These are phyloP conservation scores for Mimumesa dahlbomi DNA, from an alignment of 2,888 invertebrate species.

Conservation along the genomic window DNA sequence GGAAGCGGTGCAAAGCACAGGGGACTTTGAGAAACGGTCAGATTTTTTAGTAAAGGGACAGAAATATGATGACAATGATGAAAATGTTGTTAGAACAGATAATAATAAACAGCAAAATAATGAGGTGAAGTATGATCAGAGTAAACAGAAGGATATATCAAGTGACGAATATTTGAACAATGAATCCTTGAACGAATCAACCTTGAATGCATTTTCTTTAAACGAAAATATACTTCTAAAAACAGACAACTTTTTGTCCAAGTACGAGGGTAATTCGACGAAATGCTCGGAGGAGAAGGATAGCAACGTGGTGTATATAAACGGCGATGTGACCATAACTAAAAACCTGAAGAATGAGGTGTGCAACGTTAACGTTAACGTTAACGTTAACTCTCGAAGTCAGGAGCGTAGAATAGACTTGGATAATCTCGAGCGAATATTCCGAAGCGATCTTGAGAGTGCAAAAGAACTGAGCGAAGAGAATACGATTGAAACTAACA, in stretches of 20 bases:
- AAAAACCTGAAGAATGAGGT: constrained; percentile 69
- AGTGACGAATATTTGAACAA: constrained; percentile 56
- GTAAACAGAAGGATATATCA: constrained; percentile 42
- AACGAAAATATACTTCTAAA: constrained; percentile 70
- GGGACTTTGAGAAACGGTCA: constrained; percentile 54
- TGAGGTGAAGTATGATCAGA: constrained; percentile 56
- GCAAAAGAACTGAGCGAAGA: constrained; percentile 70
- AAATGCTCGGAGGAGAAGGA: constrained; percentile 61
- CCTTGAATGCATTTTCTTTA: constrained; percentile 69
- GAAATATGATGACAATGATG: constrained; percentile 35
- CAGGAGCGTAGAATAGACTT: constrained; percentile 76
- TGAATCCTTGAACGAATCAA: constrained; percentile 61
- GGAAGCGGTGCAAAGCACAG: constrained; percentile 62
- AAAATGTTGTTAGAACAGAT: constrained; percentile 55
- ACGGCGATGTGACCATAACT: constrained; percentile 74
- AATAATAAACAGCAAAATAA: constrained; percentile 56
- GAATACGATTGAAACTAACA: constrained; percentile 63
- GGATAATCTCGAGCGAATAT: constrained; percentile 75
- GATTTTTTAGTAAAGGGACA: constrained; percentile 18
- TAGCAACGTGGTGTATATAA: constrained; percentile 72
- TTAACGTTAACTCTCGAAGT: constrained; percentile 53
- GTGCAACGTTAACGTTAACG: too few species aligned
- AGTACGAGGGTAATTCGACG: constrained; percentile 56
- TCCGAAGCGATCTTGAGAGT: constrained; percentile 69
- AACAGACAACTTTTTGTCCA: constrained; percentile 73